A percentile compares a stretch with the other conserved stretches of the same genome.
phyloP scores from a whole-genome alignment of 2,888 invertebrate genomes.

The Parnassius orleans region DNA sequence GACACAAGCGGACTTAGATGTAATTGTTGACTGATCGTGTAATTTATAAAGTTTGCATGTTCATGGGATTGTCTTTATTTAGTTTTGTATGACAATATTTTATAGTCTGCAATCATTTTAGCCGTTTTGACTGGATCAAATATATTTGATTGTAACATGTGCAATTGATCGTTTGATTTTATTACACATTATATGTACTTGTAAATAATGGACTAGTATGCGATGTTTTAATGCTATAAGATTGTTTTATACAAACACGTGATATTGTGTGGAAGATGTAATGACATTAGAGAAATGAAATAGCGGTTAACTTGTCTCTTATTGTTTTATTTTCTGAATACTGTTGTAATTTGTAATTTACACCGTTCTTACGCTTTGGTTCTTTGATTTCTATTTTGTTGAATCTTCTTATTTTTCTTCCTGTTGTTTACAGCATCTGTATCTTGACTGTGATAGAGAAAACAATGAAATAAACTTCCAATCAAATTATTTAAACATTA shows the following conservation, averaged over 20 bases:
- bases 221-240: conserved; percentile 47
- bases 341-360: background rate
- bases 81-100: conserved; percentile 37
- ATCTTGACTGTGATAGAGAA: conserved; percentile 33
- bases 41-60: conserved; percentile 62
- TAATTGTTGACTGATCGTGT: conserved; percentile 69
- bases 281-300: conserved; percentile 37
- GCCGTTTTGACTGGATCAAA: conserved; percentile 77
- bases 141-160: conserved; percentile 66
- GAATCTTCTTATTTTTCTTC: conserved; percentile 30
- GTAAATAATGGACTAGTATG: conserved; percentile 2
- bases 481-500: conserved; percentile 26
- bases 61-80: conserved; percentile 57
- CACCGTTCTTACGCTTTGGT: conserved; percentile 4
- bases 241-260: conserved; percentile 59
- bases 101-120: conserved; percentile 42
- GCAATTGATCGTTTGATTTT: conserved; percentile 53
- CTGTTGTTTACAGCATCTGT: conserved; percentile 28
- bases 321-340: conserved; percentile 40
- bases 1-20: conserved; percentile 24
- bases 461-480: conserved; percentile 22
- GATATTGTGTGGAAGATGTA: conserved; percentile 42
- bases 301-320: conserved; percentile 41
- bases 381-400: conserved; percentile 27
- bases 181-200: conserved; percentile 28